Percentiles rank a stretch among this genome's conserved stretches.
Evolutionary conservation across 2,113 vertebrate species (phyloP).

Genomic region (Monarcha castaneiventris): DNA sequence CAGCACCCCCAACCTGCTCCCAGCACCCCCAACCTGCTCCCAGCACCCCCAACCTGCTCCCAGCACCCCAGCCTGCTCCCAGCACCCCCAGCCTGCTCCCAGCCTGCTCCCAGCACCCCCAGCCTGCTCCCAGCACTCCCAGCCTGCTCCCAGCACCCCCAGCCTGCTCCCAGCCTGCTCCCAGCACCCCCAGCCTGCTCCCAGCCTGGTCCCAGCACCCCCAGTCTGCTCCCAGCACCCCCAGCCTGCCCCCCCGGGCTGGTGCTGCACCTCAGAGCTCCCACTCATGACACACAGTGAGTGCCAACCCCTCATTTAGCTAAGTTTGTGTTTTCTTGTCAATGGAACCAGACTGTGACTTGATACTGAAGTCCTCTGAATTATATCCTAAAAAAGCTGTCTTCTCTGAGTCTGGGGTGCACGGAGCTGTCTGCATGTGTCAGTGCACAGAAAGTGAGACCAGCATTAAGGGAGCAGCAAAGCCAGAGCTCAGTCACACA

Average conservation of each 20-base stretch:
- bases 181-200: no score
- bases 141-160: no score
- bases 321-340: fast-evolving
- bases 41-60: no score
- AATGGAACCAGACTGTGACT: fast-evolving
- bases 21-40: no score
- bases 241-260: neutral
- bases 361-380: neutral
- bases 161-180: no score
- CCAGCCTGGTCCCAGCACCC: no score
- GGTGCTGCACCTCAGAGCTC: no score
- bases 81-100: no score
- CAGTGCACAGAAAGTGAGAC: neutral
- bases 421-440: fast-evolving
- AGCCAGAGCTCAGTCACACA: neutral
- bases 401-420: fast-evolving
- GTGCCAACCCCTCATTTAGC: neutral
- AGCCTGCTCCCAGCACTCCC: neutral
- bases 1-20: no score
- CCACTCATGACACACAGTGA: fast-evolving
- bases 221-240: neutral
- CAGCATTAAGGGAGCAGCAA: neutral
- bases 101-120: neutral
- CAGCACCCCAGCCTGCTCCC: no score
- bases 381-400: fast-evolving